These are phyloP conservation scores for Calephelis virginiensis DNA, from an alignment of 1,140 invertebrate genomes.

Conservation along the genomic window DNA sequence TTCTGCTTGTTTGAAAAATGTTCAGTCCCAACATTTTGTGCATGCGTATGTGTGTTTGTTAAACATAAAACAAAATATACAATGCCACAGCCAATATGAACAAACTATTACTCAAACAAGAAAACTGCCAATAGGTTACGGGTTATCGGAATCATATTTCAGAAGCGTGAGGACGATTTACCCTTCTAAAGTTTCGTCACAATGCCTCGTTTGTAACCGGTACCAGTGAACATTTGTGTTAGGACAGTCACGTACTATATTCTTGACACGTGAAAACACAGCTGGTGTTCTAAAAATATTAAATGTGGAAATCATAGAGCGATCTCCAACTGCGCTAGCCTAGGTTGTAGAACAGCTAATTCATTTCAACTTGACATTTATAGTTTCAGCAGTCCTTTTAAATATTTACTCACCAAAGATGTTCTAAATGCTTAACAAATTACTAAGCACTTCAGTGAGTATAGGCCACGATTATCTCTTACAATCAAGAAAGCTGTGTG, in stretches of 20 bases:
- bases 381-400: too few species aligned
- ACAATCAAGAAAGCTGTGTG: too few species aligned
- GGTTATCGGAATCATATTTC: slow-evolving; percentile 76
- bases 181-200: slow-evolving; percentile 60
- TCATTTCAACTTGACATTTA: not conserved
- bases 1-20: too few species aligned
- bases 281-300: slow-evolving; percentile 1
- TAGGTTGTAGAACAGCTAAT: not conserved
- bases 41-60: too few species aligned
- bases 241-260: slow-evolving; percentile 1
- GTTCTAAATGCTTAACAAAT: too few species aligned
- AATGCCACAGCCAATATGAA: slow-evolving; percentile 41
- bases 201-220: slow-evolving; percentile 42
- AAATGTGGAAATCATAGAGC: not conserved
- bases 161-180: slow-evolving; percentile 67
- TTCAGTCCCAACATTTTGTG: too few species aligned
- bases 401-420: too few species aligned
- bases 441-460: too few species aligned
- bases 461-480: too few species aligned
- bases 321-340: not conserved
- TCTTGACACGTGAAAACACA: not conserved
- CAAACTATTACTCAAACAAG: slow-evolving; percentile 64
- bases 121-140: slow-evolving; percentile 60
- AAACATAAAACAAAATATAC: not conserved
- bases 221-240: not conserved